Base-by-base conservation (phyloP, 30 jellyfish, hydroid and myxozoan genomes). In the Aurelia coerulea region DNA sequence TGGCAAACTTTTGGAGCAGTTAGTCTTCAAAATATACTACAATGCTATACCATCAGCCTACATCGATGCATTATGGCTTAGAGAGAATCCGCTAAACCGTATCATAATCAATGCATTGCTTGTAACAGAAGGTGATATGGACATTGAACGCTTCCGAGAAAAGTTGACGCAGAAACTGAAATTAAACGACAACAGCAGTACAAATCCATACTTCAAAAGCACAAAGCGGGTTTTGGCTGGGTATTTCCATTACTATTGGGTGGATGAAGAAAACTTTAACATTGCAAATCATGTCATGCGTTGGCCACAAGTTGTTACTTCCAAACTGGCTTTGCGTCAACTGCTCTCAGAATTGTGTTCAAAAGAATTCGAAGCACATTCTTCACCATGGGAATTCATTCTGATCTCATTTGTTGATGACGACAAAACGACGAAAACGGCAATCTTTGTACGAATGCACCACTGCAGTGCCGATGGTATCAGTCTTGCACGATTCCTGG, bases 391-490 rank as follows among this genome's bases (percentile, higher is more conserved):
- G 97, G 97, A 91, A 58, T 74, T 60, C 51, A 62, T 71, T 2
- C 79, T 79, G 17, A 78, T 91, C 3, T 90, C 97, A 7, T 80
- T 53, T 50, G 42, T 84, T 34, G 89, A 89, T 39, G 88, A 91
- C 18, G 50, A 49, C 39, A 90, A 81, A 39, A 68, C 42, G 15
- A 10, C 23, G 5, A 84, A 70, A 82, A 80, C 98, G 12, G 98
- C 89, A 3, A 10, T 79, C 33, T 78, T 79, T 8, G 66, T 86
- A 33, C 81, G 98, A 35, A 64, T 76, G 74, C 94, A 90, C 34
- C 98, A 92, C 68, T 82, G 96, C 82, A 62, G 81, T 19, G 96
- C 98, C 1, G 98, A 92, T 69, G 98, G 98, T 15, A 63, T 89
- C 19, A 78, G 97, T 23, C 58, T 92, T 14, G 96, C 92, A 50